phyloP scores from a whole-genome alignment of 2,888 invertebrate species.

The Drosophila infuscata region DNA sequence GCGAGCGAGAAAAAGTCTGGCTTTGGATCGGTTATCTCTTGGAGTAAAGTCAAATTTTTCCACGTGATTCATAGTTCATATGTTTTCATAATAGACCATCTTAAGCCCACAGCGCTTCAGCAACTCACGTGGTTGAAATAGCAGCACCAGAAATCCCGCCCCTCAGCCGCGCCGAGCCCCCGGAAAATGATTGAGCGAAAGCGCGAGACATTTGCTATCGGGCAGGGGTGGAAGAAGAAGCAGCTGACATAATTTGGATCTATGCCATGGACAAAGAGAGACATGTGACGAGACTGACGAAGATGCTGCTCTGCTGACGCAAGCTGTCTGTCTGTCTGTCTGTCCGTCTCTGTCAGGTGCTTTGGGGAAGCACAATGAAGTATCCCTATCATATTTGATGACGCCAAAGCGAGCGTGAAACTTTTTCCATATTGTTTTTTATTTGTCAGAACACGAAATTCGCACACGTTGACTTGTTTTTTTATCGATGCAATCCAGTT shows the following conservation, averaged over 20 bases:
- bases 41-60: neutral
- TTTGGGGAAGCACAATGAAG: neutral
- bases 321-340: neutral
- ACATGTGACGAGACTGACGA: constrained; percentile 8
- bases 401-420: constrained; percentile 35
- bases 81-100: neutral
- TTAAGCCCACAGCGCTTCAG: neutral
- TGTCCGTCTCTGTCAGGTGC: constrained; percentile 4
- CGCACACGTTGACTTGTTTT: constrained; percentile 10
- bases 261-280: constrained; percentile 37
- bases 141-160: neutral
- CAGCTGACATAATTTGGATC: constrained; percentile 26
- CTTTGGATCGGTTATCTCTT: neutral
- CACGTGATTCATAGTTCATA: neutral
- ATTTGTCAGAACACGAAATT: too few species aligned
- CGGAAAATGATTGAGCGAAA: constrained; percentile 51
- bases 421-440: constrained; percentile 20
- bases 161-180: neutral
- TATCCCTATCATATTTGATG: constrained; percentile 1
- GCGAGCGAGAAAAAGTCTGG: neutral
- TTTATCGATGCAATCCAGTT: constrained; percentile 10
- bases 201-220: constrained; percentile 25
- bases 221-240: neutral
- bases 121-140: constrained; percentile 34
- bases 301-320: constrained; percentile 28